Percentiles rank a stretch among this genome's conserved stretches.
Conservation (phyloP, 2,888 invertebrate species). For the Uloborus plumipes region DNA sequence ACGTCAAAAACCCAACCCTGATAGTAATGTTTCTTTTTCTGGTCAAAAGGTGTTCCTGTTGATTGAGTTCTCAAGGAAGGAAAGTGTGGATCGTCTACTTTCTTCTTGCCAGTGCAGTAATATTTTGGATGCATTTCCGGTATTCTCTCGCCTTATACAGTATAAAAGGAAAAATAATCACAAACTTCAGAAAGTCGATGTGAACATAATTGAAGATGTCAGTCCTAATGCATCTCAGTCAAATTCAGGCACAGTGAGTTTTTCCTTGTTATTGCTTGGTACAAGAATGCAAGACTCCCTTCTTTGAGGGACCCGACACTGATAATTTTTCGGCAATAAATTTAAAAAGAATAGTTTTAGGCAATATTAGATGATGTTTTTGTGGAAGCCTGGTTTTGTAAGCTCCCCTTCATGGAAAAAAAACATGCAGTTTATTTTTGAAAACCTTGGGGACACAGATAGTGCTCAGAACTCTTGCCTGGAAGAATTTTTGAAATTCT, state of each 20-base stretch:
- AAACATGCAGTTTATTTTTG: too few relatives aligned
- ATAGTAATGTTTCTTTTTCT: conserved; percentile 9
- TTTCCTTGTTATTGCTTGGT: background rate
- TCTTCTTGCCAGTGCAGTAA: conserved; percentile 8
- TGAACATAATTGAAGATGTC: conserved; percentile 12
- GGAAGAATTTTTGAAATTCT: too few relatives aligned
- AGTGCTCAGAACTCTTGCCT: too few relatives aligned
- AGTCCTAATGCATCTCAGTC: background rate
- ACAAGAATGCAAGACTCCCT: too few relatives aligned
- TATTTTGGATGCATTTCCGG: conserved; percentile 27
- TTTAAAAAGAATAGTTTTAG: too few relatives aligned
- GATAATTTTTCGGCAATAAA: too few relatives aligned
- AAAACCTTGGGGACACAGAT: too few relatives aligned
- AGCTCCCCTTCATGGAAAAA: too few relatives aligned
- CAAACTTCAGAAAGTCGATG: conserved; percentile 1
- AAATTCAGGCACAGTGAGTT: conserved; percentile 12
- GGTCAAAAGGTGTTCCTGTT: conserved; percentile 25
- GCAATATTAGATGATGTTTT: too few relatives aligned
- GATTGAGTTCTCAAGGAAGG: conserved; percentile 31
- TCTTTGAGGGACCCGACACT: too few relatives aligned
- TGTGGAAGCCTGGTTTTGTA: too few relatives aligned
- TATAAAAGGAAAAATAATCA: conserved; percentile 23
- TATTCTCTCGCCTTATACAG: conserved; percentile 30
- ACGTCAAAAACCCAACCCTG: too few relatives aligned
- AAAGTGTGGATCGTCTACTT: conserved; percentile 8